Percentiles rank a stretch among this genome's conserved stretches.
phyloP scores from a whole-genome alignment of 2,113 vertebrate genomes.

The Rhizomys pruinosus region DNA sequence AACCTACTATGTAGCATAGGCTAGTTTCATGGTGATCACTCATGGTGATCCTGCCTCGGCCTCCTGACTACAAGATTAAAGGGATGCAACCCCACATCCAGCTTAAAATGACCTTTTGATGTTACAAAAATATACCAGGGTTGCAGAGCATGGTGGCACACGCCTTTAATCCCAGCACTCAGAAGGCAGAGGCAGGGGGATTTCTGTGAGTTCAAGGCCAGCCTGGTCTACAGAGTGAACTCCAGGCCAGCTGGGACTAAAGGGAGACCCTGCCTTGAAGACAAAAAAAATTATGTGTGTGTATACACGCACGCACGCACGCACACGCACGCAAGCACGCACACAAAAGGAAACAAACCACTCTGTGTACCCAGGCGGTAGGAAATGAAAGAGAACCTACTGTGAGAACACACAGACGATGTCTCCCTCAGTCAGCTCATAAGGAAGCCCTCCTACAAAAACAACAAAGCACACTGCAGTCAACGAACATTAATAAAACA shows the following conservation, averaged over 20 bases:
- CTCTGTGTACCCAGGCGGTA: background rate
- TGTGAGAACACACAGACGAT: conserved; percentile 97
- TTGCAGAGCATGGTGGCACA: too few relatives aligned
- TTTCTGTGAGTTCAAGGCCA: too few relatives aligned
- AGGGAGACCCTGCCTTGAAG: too few relatives aligned
- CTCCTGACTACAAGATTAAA: background rate
- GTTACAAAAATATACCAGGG: background rate
- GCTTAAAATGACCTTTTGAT: conserved; percentile 14
- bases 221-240: too few relatives aligned
- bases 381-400: conserved; percentile 86
- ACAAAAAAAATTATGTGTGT: too few relatives aligned
- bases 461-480: conserved; percentile 52
- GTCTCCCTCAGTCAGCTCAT: conserved; percentile 95
- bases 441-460: conserved; percentile 93
- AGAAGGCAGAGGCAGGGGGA: too few relatives aligned
- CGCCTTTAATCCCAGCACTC: too few relatives aligned
- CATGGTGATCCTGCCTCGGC: background rate
- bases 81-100: background rate
- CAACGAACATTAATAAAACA: background rate
- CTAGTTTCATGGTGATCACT: too few relatives aligned
- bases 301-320: too few relatives aligned
- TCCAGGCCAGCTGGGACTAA: too few relatives aligned
- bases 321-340: too few relatives aligned
- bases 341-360: too few relatives aligned
- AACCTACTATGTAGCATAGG: background rate